Conservation (phyloP, 53 echinoderm and acorn worm genomes). For the Paracentrotus lividus region DNA sequence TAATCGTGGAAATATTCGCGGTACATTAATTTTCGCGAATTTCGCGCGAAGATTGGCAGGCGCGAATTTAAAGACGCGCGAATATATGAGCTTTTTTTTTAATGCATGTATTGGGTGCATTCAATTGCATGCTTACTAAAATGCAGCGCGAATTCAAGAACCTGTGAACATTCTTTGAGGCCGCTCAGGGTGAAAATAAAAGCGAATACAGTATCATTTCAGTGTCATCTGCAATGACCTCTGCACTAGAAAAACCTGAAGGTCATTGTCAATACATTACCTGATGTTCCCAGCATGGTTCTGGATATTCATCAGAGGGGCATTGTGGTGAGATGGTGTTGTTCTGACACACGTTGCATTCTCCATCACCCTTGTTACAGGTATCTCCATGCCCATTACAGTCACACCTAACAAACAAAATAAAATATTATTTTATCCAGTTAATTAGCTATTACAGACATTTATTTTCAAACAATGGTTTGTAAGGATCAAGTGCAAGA, state of each 20-base stretch:
- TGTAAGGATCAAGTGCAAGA: no score
- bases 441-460: background rate
- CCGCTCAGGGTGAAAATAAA: no score
- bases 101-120: no score
- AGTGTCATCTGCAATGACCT: background rate
- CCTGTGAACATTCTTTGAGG: no score
- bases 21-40: no score
- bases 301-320: constrained; percentile 72
- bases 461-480: no score
- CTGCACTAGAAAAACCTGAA: background rate
- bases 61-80: no score
- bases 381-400: constrained; percentile 92
- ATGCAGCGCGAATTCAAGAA: no score
- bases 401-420: constrained; percentile 77
- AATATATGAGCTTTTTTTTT: no score
- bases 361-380: constrained; percentile 82
- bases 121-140: no score
- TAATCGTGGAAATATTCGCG: no score
- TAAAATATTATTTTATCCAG: background rate
- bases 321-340: constrained; percentile 88
- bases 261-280: constrained; percentile 56
- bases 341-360: constrained; percentile 82
- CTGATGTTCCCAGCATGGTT: constrained; percentile 87
- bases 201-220: background rate
- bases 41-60: no score